Conservation (phyloP, 2,113 vertebrate species). For the Engystomops pustulosus region DNA sequence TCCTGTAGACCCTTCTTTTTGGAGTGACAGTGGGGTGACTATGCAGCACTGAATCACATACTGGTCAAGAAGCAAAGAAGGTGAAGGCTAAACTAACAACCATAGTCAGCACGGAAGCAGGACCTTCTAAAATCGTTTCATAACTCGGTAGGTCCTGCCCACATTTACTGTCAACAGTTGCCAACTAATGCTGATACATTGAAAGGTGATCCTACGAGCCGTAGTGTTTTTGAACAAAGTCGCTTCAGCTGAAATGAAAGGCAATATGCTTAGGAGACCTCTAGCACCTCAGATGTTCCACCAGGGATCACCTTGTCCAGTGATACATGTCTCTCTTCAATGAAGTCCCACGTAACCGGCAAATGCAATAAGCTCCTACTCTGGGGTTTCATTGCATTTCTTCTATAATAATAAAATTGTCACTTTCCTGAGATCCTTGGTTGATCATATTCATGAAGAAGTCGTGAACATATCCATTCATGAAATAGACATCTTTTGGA, state of each 20-base stretch:
- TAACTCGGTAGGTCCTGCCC: background rate
- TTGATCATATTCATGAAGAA: slow-evolving; percentile 16
- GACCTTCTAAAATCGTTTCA: background rate
- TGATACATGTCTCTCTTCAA: background rate
- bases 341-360: background rate
- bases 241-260: background rate
- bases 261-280: background rate
- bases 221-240: slow-evolving; percentile 10
- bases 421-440: slow-evolving; percentile 54
- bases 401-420: slow-evolving; percentile 19
- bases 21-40: too few relatives aligned
- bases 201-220: background rate
- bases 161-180: background rate
- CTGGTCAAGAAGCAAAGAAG: background rate
- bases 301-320: background rate
- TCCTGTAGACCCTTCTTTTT: too few relatives aligned
- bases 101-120: background rate
- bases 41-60: too few relatives aligned
- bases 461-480: slow-evolving; percentile 33
- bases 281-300: background rate
- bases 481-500: slow-evolving; percentile 37
- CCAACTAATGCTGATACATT: background rate
- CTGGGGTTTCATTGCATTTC: background rate
- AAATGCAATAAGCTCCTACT: background rate
- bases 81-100: background rate